These are phyloP conservation scores for Mamestra configurata DNA, from an alignment of 1,140 invertebrate genomes.

Conservation along the genomic window DNA sequence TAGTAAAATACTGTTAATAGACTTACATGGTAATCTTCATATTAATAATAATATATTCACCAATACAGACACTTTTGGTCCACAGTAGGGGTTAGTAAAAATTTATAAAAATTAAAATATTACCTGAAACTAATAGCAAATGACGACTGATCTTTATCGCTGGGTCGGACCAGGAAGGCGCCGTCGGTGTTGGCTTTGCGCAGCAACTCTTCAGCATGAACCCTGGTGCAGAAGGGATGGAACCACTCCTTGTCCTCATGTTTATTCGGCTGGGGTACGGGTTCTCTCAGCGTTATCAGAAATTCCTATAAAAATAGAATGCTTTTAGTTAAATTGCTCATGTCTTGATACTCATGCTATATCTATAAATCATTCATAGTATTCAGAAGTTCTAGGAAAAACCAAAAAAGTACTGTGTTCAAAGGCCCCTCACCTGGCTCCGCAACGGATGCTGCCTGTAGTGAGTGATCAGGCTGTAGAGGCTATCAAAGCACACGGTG, in stretches of 20 bases:
- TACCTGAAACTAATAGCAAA: conserved; percentile 98
- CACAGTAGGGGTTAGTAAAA: too few species aligned
- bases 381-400: not conserved
- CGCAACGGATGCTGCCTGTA: conserved; percentile 95
- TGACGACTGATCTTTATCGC: conserved; percentile 94
- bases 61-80: too few species aligned
- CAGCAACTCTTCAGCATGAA: conserved; percentile 95
- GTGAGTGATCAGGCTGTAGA: conserved; percentile 97
- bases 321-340: not conserved
- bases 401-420: conserved; percentile 1
- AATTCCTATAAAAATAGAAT: conserved; percentile 90
- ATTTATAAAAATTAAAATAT: not conserved
- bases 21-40: too few species aligned
- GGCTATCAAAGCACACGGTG: conserved; percentile 95
- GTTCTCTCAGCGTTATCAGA: conserved; percentile 95
- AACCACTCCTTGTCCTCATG: conserved; percentile 99
- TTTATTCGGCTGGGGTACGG: conserved; percentile 98
- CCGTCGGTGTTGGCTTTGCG: conserved; percentile 95
- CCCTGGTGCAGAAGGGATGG: conserved; percentile 93
- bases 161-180: conserved; percentile 96
- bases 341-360: too few species aligned
- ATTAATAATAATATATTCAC: too few species aligned
- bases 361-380: not conserved
- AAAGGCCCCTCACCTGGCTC: conserved; percentile 90
- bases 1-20: too few species aligned